Percentiles rank a stretch among this genome's conserved stretches.
phyloP scores from a whole-genome alignment of 1,140 invertebrate genomes.

The Diplogasteroides magnus region DNA sequence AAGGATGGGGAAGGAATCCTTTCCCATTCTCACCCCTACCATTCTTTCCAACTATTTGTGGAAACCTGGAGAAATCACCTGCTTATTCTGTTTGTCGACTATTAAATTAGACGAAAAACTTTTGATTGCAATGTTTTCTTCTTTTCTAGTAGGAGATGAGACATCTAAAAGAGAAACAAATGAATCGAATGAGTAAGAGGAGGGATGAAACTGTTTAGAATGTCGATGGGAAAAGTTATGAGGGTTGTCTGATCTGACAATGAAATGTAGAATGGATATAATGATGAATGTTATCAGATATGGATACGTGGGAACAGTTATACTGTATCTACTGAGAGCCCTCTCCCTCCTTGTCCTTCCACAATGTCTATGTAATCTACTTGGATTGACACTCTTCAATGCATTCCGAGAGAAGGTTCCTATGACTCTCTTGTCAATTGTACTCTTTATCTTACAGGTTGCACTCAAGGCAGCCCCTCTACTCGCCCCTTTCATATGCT shows the following conservation, averaged over 20 bases:
- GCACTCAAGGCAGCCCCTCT: slow-evolving; percentile 64
- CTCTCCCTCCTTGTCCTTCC: slow-evolving; percentile 73
- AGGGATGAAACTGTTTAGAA: background rate
- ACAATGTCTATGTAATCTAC: slow-evolving; percentile 80
- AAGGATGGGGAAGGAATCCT: no score
- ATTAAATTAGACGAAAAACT: no score
- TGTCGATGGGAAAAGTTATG: background rate
- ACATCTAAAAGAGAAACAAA: background rate
- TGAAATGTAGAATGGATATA: background rate
- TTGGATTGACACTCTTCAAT: slow-evolving; percentile 83
- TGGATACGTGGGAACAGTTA: slow-evolving; percentile 58
- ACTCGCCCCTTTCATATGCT: slow-evolving; percentile 87
- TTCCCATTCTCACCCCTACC: no score
- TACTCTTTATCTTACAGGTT: slow-evolving; percentile 61
- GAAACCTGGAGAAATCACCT: no score
- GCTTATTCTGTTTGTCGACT: no score
- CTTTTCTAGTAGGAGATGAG: no score
- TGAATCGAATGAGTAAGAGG: background rate
- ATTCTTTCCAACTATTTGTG: no score
- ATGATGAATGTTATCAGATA: slow-evolving; percentile 42
- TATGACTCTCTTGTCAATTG: slow-evolving; percentile 58
- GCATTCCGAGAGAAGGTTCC: slow-evolving; percentile 85
- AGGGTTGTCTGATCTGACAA: background rate
- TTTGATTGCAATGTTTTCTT: no score
- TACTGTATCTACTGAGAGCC: slow-evolving; percentile 74